Base-by-base conservation (phyloP, 2,113 vertebrate genomes). In the Strigops habroptila region DNA sequence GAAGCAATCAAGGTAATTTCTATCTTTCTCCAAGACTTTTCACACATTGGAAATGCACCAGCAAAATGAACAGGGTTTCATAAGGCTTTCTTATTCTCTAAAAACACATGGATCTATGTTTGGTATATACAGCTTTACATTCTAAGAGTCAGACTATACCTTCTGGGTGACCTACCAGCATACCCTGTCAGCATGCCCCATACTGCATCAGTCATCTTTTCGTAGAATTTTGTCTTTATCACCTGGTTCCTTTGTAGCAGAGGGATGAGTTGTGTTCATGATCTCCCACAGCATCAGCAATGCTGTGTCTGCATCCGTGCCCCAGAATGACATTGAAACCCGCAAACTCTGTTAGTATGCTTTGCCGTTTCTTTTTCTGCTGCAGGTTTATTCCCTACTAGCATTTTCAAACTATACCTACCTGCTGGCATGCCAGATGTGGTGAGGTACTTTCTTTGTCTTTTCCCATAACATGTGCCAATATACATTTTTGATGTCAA, bases 341-440 rank as follows among this genome's bases (percentile, higher is more conserved):
- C 43, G 18, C 27, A 63, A 23, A 55, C 24, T 60, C 33, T 55
- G 5, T 60, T 62, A 68, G 16, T 24, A 39, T 25, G 30, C 22
- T 84, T 78, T 84, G 49, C 31, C 22, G 67, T 24, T 52, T 30
- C 18, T 77, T 86, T 90, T 80, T 70, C 59, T 77, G 16, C 44
- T 88, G 35, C 21, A 86, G 13, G 14, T 93, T 93, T 94, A 65
- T 77, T 89, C 28, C 44, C 60, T 49, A 10, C 24, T 49, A 81
- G 7, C 9, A 63, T 81, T 94, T 92, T 91, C 15, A 65, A 81
- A 28, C 22, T 44, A 5, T 33, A 81, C 4, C 28, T 63, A 59
- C 86, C 64, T 94, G 89, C 64, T 95, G 80, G 22, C 70, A 55
- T 57, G 44, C 57, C 86, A 96, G 89, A 93, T 93, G 59, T 89